Percentiles rank a stretch among this genome's conserved stretches.
phyloP scores from a whole-genome alignment of 2,113 vertebrate genomes.

The Salvelinus alpinus region DNA sequence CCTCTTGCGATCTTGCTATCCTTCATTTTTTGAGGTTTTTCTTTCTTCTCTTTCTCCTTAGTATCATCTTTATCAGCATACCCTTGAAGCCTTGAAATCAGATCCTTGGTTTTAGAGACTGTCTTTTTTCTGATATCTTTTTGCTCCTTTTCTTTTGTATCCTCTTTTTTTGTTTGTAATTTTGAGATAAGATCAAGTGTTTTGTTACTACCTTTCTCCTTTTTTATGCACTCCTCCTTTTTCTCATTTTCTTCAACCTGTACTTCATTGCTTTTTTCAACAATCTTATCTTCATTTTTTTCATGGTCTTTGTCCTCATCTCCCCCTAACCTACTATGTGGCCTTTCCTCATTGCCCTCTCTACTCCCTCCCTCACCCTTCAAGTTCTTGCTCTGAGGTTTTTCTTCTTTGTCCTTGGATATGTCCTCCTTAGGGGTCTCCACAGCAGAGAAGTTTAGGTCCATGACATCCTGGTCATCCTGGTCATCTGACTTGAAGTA shows the following conservation, averaged over 20 bases:
- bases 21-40: conserved; percentile 11
- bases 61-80: conserved; percentile 1
- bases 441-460: too few species aligned
- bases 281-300: not conserved
- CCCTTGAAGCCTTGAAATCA: conserved; percentile 16
- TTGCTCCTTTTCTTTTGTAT: conserved; percentile 28
- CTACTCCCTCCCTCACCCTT: conserved; percentile 3
- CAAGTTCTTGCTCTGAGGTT: not conserved
- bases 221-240: conserved; percentile 13
- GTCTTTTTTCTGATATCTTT: not conserved
- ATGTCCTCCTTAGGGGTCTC: not conserved
- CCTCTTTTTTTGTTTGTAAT: conserved; percentile 50
- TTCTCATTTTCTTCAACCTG: conserved; percentile 13
- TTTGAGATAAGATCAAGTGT: conserved; percentile 69
- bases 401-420: not conserved
- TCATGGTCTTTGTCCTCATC: not conserved
- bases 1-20: conserved; percentile 24
- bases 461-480: conserved; percentile 8
- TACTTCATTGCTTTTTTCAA: not conserved
- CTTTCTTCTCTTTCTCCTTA: not conserved
- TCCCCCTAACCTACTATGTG: not conserved
- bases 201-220: conserved; percentile 38
- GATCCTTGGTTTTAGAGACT: conserved; percentile 16
- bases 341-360: not conserved
- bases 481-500: conserved; percentile 38